Conservation (phyloP, 2,888 invertebrate species). For the Carterocephalus palaemon region DNA sequence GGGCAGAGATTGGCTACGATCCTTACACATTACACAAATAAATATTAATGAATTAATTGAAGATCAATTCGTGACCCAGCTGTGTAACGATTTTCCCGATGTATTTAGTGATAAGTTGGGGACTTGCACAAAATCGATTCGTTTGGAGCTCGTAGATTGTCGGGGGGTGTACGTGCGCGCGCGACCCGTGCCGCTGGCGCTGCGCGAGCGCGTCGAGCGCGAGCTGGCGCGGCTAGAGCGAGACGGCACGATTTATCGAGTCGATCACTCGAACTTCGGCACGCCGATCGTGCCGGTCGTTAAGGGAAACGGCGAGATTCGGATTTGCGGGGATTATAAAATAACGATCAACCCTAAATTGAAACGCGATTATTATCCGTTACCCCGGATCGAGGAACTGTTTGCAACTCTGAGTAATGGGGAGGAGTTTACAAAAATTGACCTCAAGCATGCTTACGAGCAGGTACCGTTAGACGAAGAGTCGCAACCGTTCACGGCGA, state of each 20-base stretch:
- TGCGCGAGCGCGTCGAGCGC: slow-evolving; percentile 26
- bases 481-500: slow-evolving; percentile 26
- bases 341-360: slow-evolving; percentile 34
- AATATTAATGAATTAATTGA: slow-evolving; percentile 6
- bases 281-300: slow-evolving; percentile 36
- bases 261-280: slow-evolving; percentile 33
- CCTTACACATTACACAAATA: slow-evolving; percentile 15
- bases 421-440: slow-evolving; percentile 18
- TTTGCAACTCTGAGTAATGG: slow-evolving; percentile 1
- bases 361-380: slow-evolving; percentile 26
- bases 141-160: slow-evolving; percentile 19
- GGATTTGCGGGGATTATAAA: slow-evolving; percentile 30
- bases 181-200: slow-evolving; percentile 23
- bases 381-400: not conserved
- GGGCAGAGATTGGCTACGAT: slow-evolving; percentile 17
- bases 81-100: slow-evolving; percentile 24
- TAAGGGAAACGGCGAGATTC: slow-evolving; percentile 29
- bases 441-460: slow-evolving; percentile 5
- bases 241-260: slow-evolving; percentile 32
- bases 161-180: slow-evolving; percentile 22
- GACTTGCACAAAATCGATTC: slow-evolving; percentile 14
- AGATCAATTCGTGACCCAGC: slow-evolving; percentile 11
- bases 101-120: slow-evolving; percentile 22
- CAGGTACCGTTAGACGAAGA: slow-evolving; percentile 18
- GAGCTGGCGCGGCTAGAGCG: slow-evolving; percentile 30